These are phyloP conservation scores for Halichoeres trimaculatus DNA, from an alignment of 2,113 vertebrate species.

Conservation along the genomic window DNA sequence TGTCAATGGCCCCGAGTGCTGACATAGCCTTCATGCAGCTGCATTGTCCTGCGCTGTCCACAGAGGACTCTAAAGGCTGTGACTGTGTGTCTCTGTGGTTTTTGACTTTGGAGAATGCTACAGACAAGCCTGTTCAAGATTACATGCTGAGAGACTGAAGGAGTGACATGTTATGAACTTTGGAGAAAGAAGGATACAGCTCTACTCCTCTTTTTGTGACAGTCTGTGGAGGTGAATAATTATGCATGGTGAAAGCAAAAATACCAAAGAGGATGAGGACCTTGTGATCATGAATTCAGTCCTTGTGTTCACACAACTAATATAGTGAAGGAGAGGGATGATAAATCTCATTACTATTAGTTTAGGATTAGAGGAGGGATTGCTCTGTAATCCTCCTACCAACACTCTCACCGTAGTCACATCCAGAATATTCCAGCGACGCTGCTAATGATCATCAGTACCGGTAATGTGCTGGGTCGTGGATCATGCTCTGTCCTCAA, in stretches of 20 bases:
- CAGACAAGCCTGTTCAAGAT: constrained; percentile 46
- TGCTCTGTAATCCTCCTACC: constrained; percentile 44
- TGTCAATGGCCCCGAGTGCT: constrained; percentile 47
- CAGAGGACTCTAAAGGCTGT: constrained; percentile 34
- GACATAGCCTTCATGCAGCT: constrained; percentile 36
- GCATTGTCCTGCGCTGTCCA: constrained; percentile 38
- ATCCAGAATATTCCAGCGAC: constrained; percentile 26
- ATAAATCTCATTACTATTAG: constrained; percentile 55
- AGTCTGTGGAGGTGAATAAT: background rate
- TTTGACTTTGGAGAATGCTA: constrained; percentile 49
- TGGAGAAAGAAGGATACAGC: constrained; percentile 23
- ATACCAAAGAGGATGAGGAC: background rate
- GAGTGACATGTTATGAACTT: constrained; percentile 36
- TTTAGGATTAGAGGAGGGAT: constrained; percentile 47
- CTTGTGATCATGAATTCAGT: constrained; percentile 33
- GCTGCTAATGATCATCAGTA: constrained; percentile 41
- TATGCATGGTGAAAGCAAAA: constrained; percentile 3
- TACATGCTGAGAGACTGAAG: constrained; percentile 22
- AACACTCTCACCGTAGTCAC: constrained; percentile 19
- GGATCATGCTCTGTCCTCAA: constrained; percentile 21
- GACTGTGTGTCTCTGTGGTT: constrained; percentile 5
- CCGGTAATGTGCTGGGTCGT: constrained; percentile 17
- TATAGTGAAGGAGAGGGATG: constrained; percentile 36
- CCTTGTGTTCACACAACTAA: constrained; percentile 30
- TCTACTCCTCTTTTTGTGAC: constrained; percentile 28